Conservation (phyloP, 2,113 vertebrate species). For the Peromyscus californicus region DNA sequence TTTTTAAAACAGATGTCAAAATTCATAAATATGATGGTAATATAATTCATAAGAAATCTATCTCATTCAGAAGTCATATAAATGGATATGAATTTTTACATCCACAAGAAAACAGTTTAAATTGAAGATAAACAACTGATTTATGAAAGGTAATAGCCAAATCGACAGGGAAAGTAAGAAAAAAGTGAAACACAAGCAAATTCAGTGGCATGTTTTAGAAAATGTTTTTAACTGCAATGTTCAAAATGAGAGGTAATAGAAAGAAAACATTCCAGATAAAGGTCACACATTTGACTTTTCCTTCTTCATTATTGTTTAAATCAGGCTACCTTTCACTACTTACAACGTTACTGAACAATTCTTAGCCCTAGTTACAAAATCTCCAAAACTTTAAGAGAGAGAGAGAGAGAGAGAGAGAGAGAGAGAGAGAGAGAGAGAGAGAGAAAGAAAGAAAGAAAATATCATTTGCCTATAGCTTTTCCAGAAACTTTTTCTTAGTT, state of each 20-base stretch:
- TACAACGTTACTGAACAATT: conserved; percentile 20
- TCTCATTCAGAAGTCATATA: background rate
- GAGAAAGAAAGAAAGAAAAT: conserved; percentile 28
- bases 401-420: conserved; percentile 39
- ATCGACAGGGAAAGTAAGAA: conserved; percentile 34
- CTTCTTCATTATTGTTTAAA: background rate
- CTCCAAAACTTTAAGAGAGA: background rate
- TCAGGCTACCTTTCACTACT: conserved; percentile 9
- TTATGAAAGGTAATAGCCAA: conserved; percentile 19
- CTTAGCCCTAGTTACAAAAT: conserved; percentile 28
- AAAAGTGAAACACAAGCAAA: conserved; percentile 45
- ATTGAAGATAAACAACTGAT: conserved; percentile 43
- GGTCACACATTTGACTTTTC: conserved; percentile 23
- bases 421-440: conserved; percentile 13
- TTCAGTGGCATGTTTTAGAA: conserved; percentile 25
- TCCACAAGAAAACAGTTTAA: conserved; percentile 55
- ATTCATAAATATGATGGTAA: conserved; percentile 44
- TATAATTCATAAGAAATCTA: conserved; percentile 21
- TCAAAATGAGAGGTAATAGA: conserved; percentile 39
- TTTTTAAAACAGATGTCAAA: conserved; percentile 55
- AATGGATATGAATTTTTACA: conserved; percentile 33
- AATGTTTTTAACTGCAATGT: conserved; percentile 52
- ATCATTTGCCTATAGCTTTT: background rate
- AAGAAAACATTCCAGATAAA: conserved; percentile 44
- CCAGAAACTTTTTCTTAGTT: background rate